Evolutionary conservation across 2,797 vertebrate species (phyloP), one percentile per base, ranked within the genome.

Genomic region (Chelon labrosus): DNA sequence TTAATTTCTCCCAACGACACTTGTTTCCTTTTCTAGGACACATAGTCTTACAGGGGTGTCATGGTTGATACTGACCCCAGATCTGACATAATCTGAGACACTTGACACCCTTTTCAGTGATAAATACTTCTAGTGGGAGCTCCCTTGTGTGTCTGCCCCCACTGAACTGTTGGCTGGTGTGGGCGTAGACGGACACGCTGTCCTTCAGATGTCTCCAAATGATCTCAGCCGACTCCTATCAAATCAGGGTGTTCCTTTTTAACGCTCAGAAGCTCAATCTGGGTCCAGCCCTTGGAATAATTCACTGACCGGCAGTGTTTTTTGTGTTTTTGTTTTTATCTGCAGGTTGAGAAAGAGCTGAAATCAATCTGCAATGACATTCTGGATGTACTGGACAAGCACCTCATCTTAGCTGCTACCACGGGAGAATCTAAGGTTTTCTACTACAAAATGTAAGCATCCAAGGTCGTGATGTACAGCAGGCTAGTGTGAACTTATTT

Each of bases 311-410:
- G 1, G 27, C 22, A 0, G 9, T 4, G n/a, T 47, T 19, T 10
- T 5, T 9, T 20, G n/a, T 50, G 47, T 10, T 10, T 19, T 17
- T 17, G 12, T n/a, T 41, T 41, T 20, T 1, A 0, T 79, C 67
- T 53, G 47, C 81, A 94, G 93, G 92, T 94, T 22, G 93, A 94
- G 85, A 96, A 95, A 52, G 98, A 99, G 83, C 95, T 99, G 93
- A 98, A 98, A 90, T 95, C 95, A 80, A 99, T 99, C 93, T 99
- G 97, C 94, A 96, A 96, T 63, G 98, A 99, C 95, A 99, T 99
- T 93, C 96, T 99, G 97, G 96, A 97, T 90, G 97, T 99, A 94
- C 97, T 99, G 97, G 98, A 98, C 95, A 97, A 99, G 92, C 96
- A 99, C 94, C 97, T 99, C 94, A 98, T 99, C 95, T 94, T 96